Conservation (phyloP, 37 sponge, comb jelly and placozoan species). For the Haliclona indistincta region DNA sequence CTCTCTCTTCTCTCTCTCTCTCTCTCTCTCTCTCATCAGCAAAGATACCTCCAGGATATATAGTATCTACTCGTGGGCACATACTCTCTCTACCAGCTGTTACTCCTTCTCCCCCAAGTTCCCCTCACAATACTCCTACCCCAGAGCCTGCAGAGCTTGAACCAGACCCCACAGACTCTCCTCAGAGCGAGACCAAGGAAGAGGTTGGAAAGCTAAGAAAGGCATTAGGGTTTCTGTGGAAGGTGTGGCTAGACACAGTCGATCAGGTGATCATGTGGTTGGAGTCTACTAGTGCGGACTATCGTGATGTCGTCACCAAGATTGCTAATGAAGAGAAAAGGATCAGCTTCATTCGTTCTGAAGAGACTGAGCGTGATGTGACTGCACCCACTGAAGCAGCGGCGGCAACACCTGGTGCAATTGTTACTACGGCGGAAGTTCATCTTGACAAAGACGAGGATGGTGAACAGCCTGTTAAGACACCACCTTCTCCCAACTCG, state of each 20-base stretch:
- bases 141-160: too few relatives aligned
- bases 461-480: neutral
- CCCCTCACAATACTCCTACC: too few relatives aligned
- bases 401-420: neutral
- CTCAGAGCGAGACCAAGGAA: too few relatives aligned
- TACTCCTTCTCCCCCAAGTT: too few relatives aligned
- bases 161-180: too few relatives aligned
- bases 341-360: neutral
- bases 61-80: too few relatives aligned
- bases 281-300: slow-evolving; percentile 39
- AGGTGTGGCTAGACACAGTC: slow-evolving; percentile 5
- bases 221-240: neutral
- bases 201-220: neutral
- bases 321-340: neutral
- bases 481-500: neutral
- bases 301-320: slow-evolving; percentile 18
- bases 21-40: too few relatives aligned
- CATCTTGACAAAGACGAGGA: neutral
- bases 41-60: too few relatives aligned
- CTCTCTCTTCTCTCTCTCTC: too few relatives aligned
- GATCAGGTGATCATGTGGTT: slow-evolving; percentile 48
- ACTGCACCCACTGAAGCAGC: neutral
- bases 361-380: neutral
- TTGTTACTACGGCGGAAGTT: neutral
- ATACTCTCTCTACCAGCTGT: too few relatives aligned